A percentile compares a stretch with the other conserved stretches of the same genome.
Evolutionary conservation across 2,797 vertebrate species (phyloP).

Genomic region (Harpagifer antarcticus): DNA sequence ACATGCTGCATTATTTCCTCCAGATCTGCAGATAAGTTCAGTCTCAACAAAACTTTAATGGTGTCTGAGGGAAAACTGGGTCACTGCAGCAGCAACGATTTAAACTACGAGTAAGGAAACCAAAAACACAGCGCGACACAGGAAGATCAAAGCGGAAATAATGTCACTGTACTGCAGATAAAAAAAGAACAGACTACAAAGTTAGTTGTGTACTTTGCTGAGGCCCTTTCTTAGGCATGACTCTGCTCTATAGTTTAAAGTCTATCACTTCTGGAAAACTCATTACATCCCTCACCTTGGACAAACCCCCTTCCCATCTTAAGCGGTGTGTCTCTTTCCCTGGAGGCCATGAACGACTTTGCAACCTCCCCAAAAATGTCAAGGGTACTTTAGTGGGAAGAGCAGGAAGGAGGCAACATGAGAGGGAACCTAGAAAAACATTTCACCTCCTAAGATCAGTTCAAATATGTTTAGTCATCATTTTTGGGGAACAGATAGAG

Average conservation of each 20-base stretch:
- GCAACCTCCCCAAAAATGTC: slow-evolving; percentile 67
- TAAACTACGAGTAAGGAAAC: slow-evolving; percentile 4
- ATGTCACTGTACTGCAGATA: neutral
- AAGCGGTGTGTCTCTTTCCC: slow-evolving; percentile 58
- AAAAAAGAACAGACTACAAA: slow-evolving; percentile 6
- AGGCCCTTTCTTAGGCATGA: slow-evolving; percentile 14
- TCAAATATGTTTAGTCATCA: slow-evolving; percentile 27
- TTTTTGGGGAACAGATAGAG: neutral
- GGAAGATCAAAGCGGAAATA: slow-evolving; percentile 25
- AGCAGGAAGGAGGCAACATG: slow-evolving; percentile 49
- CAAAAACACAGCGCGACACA: neutral
- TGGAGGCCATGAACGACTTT: slow-evolving; percentile 65
- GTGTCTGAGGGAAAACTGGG: slow-evolving; percentile 48
- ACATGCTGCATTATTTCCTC: slow-evolving; percentile 37
- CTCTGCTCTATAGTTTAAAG: slow-evolving; percentile 67
- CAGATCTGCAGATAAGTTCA: slow-evolving; percentile 50
- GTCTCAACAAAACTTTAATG: slow-evolving; percentile 38
- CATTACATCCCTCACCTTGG: slow-evolving; percentile 65
- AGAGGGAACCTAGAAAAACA: slow-evolving; percentile 19
- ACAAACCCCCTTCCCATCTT: slow-evolving; percentile 42
- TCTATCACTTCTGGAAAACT: slow-evolving; percentile 64
- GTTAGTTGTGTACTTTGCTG: slow-evolving; percentile 20
- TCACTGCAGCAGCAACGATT: slow-evolving; percentile 47
- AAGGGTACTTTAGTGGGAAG: slow-evolving; percentile 63
- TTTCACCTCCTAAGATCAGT: neutral